Evolutionary conservation across 1,140 invertebrate species (phyloP).

Genomic region (Hypothenemus hampei): DNA sequence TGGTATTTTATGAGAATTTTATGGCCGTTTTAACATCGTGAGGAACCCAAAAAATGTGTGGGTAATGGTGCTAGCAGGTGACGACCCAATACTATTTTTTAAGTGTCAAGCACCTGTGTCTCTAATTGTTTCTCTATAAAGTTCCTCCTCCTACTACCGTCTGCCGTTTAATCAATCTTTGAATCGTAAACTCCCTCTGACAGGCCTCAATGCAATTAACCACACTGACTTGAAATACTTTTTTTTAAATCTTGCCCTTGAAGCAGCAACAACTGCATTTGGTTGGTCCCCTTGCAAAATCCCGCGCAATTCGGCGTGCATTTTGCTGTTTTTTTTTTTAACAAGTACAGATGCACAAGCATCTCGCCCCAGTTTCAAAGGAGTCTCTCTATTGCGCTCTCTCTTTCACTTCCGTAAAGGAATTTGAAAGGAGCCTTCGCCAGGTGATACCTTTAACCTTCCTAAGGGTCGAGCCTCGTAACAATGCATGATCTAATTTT

Average conservation of each 20-base stretch:
- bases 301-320: constrained; percentile 8
- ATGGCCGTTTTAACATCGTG: background rate
- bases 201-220: background rate
- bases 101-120: constrained; percentile 5
- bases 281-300: constrained; percentile 16
- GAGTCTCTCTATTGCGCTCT: constrained; percentile 14
- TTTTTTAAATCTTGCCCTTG: too few relatives aligned
- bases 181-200: too few relatives aligned
- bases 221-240: too few relatives aligned
- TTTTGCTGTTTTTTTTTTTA: constrained; percentile 7
- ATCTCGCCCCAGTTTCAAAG: constrained; percentile 13
- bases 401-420: constrained; percentile 21
- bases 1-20: constrained; percentile 9
- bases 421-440: constrained; percentile 14
- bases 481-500: constrained; percentile 40
- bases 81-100: background rate
- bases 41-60: constrained; percentile 4
- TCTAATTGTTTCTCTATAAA: constrained; percentile 5
- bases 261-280: constrained; percentile 6
- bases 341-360: constrained; percentile 9
- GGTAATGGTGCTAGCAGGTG: constrained; percentile 13
- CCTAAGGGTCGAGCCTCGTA: constrained; percentile 12
- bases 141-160: too few relatives aligned
- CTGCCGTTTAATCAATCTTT: too few relatives aligned
- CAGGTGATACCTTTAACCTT: constrained; percentile 29